Evolutionary conservation across 2,797 vertebrate genomes (phyloP).

Genomic region (Anguilla marmorata): DNA sequence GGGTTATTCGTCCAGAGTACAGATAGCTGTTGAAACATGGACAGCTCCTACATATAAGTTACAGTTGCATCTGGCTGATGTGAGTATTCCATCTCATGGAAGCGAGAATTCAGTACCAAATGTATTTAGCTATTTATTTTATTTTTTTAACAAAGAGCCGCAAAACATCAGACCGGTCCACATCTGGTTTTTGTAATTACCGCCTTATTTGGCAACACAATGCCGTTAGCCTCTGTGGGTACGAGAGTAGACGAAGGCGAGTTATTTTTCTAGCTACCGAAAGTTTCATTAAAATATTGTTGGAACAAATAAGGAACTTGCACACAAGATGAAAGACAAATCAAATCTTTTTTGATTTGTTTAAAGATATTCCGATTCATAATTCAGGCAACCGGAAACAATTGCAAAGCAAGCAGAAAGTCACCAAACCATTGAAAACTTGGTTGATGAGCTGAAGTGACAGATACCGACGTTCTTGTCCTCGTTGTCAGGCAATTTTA

Average conservation of each 20-base stretch:
- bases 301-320: neutral
- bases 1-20: neutral
- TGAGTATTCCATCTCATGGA: too few relatives aligned
- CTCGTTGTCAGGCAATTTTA: neutral
- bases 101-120: neutral
- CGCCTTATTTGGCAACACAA: neutral
- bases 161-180: neutral
- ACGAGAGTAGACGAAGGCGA: constrained; percentile 37
- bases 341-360: neutral
- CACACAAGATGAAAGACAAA: neutral
- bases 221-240: constrained; percentile 12
- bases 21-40: neutral
- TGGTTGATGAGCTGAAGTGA: neutral
- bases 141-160: neutral
- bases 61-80: neutral
- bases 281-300: neutral
- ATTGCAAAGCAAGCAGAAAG: neutral
- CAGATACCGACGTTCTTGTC: neutral
- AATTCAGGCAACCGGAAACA: neutral
- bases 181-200: neutral
- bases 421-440: neutral
- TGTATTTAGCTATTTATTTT: neutral
- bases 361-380: neutral
- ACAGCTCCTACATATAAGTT: neutral
- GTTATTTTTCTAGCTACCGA: neutral